These are phyloP conservation scores for Mallotus villosus DNA, from an alignment of 2,797 vertebrate genomes.

Conservation along the genomic window DNA sequence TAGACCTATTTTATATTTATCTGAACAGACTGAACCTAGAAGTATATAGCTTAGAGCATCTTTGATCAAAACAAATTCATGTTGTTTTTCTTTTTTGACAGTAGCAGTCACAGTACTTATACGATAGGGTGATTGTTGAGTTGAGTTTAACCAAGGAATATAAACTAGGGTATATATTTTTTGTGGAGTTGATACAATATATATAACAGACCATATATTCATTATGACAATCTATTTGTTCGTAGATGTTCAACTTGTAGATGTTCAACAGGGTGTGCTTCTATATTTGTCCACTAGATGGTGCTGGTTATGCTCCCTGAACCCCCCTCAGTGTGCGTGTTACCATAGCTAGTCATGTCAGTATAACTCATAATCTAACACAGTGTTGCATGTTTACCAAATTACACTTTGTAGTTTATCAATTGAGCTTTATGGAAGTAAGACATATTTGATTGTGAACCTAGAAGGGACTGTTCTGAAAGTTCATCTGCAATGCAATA, in stretches of 20 bases:
- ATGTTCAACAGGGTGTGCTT: constrained; percentile 22
- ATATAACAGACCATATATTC: constrained; percentile 18
- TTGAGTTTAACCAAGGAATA: not conserved
- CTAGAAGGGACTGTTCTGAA: constrained; percentile 8
- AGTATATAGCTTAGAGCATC: constrained; percentile 26
- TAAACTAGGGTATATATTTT: constrained; percentile 8
- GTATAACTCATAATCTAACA: not conserved
- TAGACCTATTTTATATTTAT: not conserved
- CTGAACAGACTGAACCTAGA: not conserved
- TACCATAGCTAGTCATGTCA: constrained; percentile 12
- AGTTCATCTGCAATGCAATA: too few species aligned
- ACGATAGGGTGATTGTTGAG: not conserved
- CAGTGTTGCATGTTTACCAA: not conserved
- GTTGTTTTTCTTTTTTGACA: constrained; percentile 12
- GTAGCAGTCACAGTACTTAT: constrained; percentile 22
- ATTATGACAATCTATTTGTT: constrained; percentile 36
- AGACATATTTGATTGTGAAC: not conserved
- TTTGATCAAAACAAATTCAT: constrained; percentile 49
- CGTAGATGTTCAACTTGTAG: constrained; percentile 25
- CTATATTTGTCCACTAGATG: constrained; percentile 29
- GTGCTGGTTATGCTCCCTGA: constrained; percentile 31
- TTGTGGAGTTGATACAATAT: constrained; percentile 8
- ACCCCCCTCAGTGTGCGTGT: constrained; percentile 10
- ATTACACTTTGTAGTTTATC: not conserved
- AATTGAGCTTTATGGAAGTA: not conserved